Evolutionary conservation across 2,113 vertebrate genomes (phyloP), one percentile per base, ranked within the genome.

Genomic region (Psittacara wagleri): DNA sequence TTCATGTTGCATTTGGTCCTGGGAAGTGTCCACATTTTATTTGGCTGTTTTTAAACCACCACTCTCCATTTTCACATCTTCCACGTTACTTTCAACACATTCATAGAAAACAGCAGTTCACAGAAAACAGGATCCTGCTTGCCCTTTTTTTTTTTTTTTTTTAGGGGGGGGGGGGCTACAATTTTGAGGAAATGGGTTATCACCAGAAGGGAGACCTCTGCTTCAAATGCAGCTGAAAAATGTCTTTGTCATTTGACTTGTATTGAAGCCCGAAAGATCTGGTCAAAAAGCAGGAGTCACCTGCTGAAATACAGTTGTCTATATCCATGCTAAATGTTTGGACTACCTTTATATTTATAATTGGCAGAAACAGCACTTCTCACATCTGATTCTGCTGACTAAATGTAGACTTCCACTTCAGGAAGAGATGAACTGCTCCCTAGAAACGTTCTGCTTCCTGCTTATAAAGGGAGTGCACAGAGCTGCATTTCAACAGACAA

Each of bases 301-400:
- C 69, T 82, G 52, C 83, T 89, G 52, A 94, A 92, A 82, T 76
- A 67, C 33, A 87, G 66, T 52, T 79, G 57, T 62, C 84, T 89
- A 79, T 63, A 87, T 39, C 48, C 70, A 57, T 11, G 25, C 44
- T 87, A 72, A 33, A 73, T 89, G 24, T 91, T 83, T 72, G 64
- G 59, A 70, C 76, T 86, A 77, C 91, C 68, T 94, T 84, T 86
- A 46, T 48, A 92, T 68, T 75, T 70, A 82, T 70, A 82, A 2
- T 4, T 86, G 79, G 86, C 92, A 97, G 64, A 87, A 92, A 70
- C 70, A 62, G 31, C 74, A 57, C 57, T 94, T 87, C 91, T 84
- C 76, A 89, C 89, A 79, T 79, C 69, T 78, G 69, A 86, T 91
- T 95, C 81, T 95, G 93, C 77, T 89, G 83, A 94, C 84, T 89